These are phyloP conservation scores for Aptenodytes forsteri DNA, from an alignment of 2,113 vertebrate genomes.

Conservation along the genomic window DNA sequence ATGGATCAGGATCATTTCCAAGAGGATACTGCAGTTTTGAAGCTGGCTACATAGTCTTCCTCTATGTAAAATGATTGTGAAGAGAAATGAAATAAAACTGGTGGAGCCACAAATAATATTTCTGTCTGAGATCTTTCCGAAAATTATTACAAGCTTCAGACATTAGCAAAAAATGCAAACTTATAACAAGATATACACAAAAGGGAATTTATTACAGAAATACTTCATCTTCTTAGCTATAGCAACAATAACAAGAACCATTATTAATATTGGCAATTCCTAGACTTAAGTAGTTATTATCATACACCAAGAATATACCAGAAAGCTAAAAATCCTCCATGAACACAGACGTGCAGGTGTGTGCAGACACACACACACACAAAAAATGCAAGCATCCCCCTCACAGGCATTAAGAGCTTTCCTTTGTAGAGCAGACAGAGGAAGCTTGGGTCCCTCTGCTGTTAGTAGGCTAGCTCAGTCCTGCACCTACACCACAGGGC, in stretches of 20 bases:
- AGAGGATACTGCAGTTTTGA: neutral
- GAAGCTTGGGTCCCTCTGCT: conserved; percentile 68
- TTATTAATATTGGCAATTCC: neutral
- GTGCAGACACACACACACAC: rapidly evolving
- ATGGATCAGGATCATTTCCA: neutral
- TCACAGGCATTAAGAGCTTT: neutral
- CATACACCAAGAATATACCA: neutral
- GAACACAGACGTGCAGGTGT: neutral
- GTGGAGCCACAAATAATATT: neutral
- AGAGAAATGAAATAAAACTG: neutral
- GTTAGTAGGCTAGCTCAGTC: neutral
- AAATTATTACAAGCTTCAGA: neutral
- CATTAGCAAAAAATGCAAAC: neutral
- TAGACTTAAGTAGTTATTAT: neutral
- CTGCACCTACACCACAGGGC: neutral
- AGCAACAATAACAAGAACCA: neutral
- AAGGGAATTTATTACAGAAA: neutral
- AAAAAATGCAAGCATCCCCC: neutral
- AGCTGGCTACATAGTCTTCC: neutral
- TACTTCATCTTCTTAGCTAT: neutral
- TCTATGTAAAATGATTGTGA: neutral
- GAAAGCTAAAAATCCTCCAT: neutral
- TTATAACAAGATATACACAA: neutral
- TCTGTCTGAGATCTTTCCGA: neutral
- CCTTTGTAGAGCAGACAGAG: neutral